phyloP scores from a whole-genome alignment of 2,888 invertebrate species.

The Cyrtodaria siliqua region DNA sequence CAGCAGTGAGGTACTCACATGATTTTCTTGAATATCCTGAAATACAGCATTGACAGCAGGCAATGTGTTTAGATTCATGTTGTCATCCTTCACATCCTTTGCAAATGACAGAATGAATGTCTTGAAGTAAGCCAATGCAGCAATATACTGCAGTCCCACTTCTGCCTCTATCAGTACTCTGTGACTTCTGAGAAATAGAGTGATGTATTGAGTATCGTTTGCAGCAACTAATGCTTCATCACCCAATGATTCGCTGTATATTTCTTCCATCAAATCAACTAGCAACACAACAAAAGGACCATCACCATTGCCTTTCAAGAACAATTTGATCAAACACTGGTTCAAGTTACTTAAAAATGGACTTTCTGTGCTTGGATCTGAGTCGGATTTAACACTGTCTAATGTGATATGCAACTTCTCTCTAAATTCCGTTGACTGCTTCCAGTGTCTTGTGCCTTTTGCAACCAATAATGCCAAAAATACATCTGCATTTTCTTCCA shows the following conservation, averaged over 20 bases:
- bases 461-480: no score
- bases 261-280: conserved; percentile 27
- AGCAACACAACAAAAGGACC: conserved; percentile 24
- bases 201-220: no score
- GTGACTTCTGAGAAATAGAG: conserved; percentile 9
- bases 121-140: conserved; percentile 38
- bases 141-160: conserved; percentile 21
- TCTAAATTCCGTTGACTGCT: no score
- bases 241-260: neutral
- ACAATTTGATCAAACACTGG: conserved; percentile 7
- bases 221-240: no score
- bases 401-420: no score
- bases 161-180: conserved; percentile 5
- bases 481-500: conserved; percentile 5
- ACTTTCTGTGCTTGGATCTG: no score
- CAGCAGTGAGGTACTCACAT: neutral
- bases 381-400: no score
- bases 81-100: neutral
- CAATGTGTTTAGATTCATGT: neutral
- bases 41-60: conserved; percentile 15
- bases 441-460: no score
- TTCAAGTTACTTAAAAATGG: no score
- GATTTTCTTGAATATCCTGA: conserved; percentile 1
- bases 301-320: neutral
- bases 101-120: neutral